Conservation (phyloP, 2,113 vertebrate species). For the Desmodus rotundus region DNA sequence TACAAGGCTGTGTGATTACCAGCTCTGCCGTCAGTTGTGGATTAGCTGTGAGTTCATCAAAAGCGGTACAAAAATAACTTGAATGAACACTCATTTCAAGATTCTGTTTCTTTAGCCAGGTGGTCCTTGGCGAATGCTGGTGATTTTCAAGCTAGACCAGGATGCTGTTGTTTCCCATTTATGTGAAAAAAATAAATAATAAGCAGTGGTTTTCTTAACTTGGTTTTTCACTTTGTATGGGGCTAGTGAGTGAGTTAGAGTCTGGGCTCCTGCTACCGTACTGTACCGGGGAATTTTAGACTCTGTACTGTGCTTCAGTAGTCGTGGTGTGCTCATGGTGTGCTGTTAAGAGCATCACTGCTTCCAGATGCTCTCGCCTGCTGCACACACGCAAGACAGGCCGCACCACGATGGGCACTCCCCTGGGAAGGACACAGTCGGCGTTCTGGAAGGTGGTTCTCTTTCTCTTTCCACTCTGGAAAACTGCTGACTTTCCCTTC, state of each 20-base stretch:
- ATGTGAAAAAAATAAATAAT: not conserved
- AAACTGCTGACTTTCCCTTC: not conserved
- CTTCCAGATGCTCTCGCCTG: not conserved
- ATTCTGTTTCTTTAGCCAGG: not conserved
- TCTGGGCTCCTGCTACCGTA: not conserved
- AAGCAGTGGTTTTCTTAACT: not conserved
- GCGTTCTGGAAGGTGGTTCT: not conserved
- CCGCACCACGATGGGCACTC: not conserved
- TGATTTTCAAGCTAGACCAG: not conserved
- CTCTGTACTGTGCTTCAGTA: not conserved
- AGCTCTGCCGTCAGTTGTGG: not conserved
- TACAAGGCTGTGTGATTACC: not conserved
- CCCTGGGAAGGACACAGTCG: no score
- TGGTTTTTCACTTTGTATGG: not conserved
- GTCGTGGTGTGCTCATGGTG: not conserved
- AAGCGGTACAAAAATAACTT: not conserved
- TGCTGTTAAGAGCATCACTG: not conserved
- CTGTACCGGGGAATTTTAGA: not conserved
- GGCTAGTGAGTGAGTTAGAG: not conserved
- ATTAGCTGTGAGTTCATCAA: not conserved
- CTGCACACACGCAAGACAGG: not conserved
- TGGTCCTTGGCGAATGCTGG: not conserved
- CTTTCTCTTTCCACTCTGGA: not conserved
- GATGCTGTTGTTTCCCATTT: not conserved
- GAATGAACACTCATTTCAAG: not conserved